phyloP scores from a whole-genome alignment of 2,888 invertebrate species.

The Ceraclea dissimilis region DNA sequence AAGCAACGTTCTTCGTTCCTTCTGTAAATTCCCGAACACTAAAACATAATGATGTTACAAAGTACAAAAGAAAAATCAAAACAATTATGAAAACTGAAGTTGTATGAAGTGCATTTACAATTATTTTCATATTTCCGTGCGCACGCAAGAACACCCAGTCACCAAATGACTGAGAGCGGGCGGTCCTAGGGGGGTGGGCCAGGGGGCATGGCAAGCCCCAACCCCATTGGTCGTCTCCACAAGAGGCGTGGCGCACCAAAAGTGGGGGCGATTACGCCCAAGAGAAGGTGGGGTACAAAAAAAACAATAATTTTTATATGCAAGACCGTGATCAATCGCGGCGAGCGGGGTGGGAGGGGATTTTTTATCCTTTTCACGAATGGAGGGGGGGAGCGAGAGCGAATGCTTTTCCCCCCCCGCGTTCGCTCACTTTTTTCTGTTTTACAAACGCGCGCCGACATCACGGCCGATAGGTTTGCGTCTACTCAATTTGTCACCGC shows the following conservation, averaged over 20 bases:
- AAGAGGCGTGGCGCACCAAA: conserved; percentile 14
- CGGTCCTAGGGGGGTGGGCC: conserved; percentile 12
- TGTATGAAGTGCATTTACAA: too few species aligned
- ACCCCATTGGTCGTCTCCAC: conserved; percentile 18
- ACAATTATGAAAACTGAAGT: too few species aligned
- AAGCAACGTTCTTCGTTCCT: too few species aligned
- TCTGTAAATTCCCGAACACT: too few species aligned
- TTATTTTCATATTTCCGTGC: not conserved
- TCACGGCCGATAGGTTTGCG: conserved; percentile 24
- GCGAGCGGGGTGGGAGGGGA: conserved; percentile 16
- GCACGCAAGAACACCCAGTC: conserved; percentile 2
- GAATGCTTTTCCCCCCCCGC: conserved; percentile 38
- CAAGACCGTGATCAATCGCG: conserved; percentile 25
- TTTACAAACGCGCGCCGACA: conserved; percentile 24
- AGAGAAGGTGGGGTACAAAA: conserved; percentile 24
- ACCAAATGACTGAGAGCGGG: not conserved
- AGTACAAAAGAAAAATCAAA: too few species aligned
- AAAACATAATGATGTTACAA: too few species aligned
- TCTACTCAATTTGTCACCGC: conserved; percentile 47
- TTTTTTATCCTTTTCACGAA: conserved; percentile 25
- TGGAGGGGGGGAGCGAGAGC: conserved; percentile 37
- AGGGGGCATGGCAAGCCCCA: conserved; percentile 6
- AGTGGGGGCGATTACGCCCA: conserved; percentile 21
- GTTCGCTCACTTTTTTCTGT: conserved; percentile 20
- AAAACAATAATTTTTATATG: conserved; percentile 25